A percentile compares a stretch with the other conserved stretches of the same genome.
Evolutionary conservation across 2,797 vertebrate species (phyloP).

Genomic region (Taenioides sp.): DNA sequence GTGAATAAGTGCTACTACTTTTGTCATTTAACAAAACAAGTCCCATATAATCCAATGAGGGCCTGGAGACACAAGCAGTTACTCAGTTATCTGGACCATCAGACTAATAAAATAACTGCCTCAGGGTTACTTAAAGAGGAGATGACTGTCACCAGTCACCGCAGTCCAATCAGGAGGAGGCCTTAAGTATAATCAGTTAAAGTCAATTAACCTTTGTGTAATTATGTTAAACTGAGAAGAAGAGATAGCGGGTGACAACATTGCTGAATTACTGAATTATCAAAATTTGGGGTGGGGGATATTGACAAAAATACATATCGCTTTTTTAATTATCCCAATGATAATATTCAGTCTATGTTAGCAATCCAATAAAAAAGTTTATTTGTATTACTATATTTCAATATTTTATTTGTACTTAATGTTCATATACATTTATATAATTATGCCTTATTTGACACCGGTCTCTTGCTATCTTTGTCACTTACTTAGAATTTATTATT

Average conservation of each 20-base stretch:
- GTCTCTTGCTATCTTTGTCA: no score
- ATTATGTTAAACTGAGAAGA: not conserved
- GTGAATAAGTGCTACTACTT: conserved; percentile 32
- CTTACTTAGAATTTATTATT: no score
- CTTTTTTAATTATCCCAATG: no score
- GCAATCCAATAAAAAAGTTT: no score
- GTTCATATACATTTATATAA: no score
- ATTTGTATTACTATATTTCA: no score
- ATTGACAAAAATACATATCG: not conserved
- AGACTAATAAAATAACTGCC: conserved; percentile 6
- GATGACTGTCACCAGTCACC: not conserved
- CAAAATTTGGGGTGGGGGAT: no score
- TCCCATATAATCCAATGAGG: conserved; percentile 32
- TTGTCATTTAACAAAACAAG: conserved; percentile 40
- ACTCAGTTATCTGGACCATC: conserved; percentile 22
- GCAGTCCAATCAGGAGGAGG: not conserved
- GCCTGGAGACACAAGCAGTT: conserved; percentile 6
- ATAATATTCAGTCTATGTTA: no score
- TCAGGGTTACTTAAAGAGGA: not conserved
- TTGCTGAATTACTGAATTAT: not conserved
- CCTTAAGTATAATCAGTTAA: not conserved
- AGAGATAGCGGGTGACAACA: not conserved
- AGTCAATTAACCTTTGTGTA: conserved; percentile 1
- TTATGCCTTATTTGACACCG: no score
- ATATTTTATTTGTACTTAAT: no score